Conservation (phyloP, 2,113 vertebrate genomes). For the Aegypius monachus region DNA sequence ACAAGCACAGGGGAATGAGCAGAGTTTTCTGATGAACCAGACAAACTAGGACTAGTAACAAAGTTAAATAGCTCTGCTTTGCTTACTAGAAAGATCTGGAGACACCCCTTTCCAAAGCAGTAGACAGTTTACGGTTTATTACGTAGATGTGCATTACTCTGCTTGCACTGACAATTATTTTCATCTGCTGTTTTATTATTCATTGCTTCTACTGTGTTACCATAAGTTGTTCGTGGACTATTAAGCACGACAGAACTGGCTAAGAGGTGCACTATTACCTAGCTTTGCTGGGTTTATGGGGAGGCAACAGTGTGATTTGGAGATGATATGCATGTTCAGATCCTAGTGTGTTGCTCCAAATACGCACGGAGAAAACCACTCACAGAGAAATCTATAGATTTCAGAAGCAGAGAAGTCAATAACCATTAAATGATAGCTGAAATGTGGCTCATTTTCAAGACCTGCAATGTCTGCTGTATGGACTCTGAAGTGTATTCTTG, state of each 20-base stretch:
- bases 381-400: neutral
- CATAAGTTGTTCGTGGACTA: neutral
- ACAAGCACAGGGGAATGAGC: neutral
- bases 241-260: neutral
- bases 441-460: neutral
- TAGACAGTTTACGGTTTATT: neutral
- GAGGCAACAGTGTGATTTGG: neutral
- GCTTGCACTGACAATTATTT: neutral
- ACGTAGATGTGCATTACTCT: neutral
- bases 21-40: neutral
- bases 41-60: neutral
- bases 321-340: neutral
- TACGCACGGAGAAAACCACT: neutral
- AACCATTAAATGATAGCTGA: neutral
- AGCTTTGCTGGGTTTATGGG: neutral
- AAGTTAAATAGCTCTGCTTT: neutral
- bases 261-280: neutral
- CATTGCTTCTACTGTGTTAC: neutral
- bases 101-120: neutral
- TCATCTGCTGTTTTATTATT: neutral
- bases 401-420: neutral
- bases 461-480: neutral
- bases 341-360: neutral
- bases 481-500: neutral
- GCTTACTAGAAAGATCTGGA: neutral